Evolutionary conservation across 2,888 invertebrate genomes (phyloP), one percentile per base, ranked within the genome.

Genomic region (Coleophora deauratella): DNA sequence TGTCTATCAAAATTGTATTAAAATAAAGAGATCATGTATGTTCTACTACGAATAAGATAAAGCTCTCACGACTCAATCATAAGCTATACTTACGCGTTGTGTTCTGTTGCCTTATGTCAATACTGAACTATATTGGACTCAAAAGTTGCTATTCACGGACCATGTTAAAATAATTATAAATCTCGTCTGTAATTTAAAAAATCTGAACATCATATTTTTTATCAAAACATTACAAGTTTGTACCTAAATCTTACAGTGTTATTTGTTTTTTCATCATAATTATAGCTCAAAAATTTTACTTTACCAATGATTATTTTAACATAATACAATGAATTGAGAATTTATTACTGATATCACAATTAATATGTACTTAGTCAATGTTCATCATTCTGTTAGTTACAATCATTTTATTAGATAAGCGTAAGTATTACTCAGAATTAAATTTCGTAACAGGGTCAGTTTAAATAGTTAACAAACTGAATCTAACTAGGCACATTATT

Each of bases 1-100:
- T 75, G 80, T 79, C 80, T 81, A 78, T 80, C 79, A 80, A 81
- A 81, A 79, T 75, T 75, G 67, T 74, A 80, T 77, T 82, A 81
- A 80, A 81, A 77, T 73, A 81, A 80, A 79, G 84, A 85, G 84
- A 85, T 85, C 84, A 82, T 72, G 62, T 68, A 72, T 72, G 71
- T 76, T 72, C 73, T 71, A 71, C 67, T 71, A 80, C 74, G 74
- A 80, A 73, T 75, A 79, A 77, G 73, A 74, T 74, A 78, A 81
- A 84, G 81, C 79, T 79, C 67, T 66, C 52, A 53, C 70, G 62
- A 68, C 70, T 68, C n/a, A n/a, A n/a, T n/a, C 66, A 55, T 65
- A 66, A 67, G 69, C 62, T 62, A 71, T 65, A 68, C 62, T 63
- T 63, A 64, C 71, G 66, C 62, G 59, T 52, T 51, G 52, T 56